Evolutionary conservation across 2,797 vertebrate species (phyloP), one percentile per base, ranked within the genome.

Genomic region (Aphelocoma californica): DNA sequence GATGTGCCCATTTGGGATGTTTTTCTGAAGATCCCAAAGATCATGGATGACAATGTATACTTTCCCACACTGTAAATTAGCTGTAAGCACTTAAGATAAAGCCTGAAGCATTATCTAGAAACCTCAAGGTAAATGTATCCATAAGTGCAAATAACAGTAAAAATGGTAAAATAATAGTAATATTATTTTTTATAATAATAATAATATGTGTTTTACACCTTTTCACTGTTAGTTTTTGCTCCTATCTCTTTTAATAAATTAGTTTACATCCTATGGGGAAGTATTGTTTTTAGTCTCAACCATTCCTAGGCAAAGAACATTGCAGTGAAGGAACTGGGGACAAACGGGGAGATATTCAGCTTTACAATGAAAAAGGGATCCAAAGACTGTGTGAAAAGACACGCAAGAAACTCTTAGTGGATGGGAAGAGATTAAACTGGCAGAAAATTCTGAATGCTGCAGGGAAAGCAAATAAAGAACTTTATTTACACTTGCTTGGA

Each of bases 401-500:
- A 11, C 31, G 21, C 32, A 57, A 73, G 36, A 94, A 67, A 66
- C 32, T 88, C 7, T 81, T 62, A n/a, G 66, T 48, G 57, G 66
- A 85, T 74, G 65, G 79, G 67, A 96, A 65, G 16, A 87, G 84
- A 87, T 89, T 91, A 92, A 88, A 92, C 74, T 28, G 2, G 0
- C 45, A 88, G 45, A 91, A 93, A 92, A 92, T 64, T 78, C 79
- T 85, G 50, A 92, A 81, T 86, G 74, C 53, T 78, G 14, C 44
- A 58, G 45, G 20, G 28, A 92, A 92, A 34, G 53, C 47, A 93
- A 91, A 93, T 91, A 86, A 57, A 47, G 40, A 81, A 72, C 69
- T 94, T 93, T 87, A 88, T 93, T 96, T 94, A 96, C 65, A 40
- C 58, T 94, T 88, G 19, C 34, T 88, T 11, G 5, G 51, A 95